These are phyloP conservation scores for Odocoileus hemionus DNA, from an alignment of 2,113 vertebrate genomes.

Conservation along the genomic window DNA sequence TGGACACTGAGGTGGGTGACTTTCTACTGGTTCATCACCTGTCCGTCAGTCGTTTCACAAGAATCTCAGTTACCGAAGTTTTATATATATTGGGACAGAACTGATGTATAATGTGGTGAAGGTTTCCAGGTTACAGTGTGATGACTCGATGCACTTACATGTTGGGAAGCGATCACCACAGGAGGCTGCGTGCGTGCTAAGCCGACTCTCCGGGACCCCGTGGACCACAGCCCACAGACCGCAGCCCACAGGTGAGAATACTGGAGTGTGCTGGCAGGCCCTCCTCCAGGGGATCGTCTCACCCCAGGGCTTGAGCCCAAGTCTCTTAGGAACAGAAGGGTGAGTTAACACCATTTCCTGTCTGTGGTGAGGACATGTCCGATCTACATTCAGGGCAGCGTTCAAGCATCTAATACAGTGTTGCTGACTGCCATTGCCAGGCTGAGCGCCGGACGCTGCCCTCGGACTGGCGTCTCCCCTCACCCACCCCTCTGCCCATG, in stretches of 20 bases:
- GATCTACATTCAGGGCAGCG: fast-evolving
- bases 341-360: fast-evolving
- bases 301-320: background rate
- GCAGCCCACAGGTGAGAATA: too few species aligned
- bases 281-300: background rate
- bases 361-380: too few species aligned
- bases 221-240: background rate
- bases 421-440: fast-evolving
- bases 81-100: too few species aligned
- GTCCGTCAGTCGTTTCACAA: background rate
- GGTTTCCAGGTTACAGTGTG: background rate
- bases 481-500: fast-evolving
- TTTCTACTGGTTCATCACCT: background rate
- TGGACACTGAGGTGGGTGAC: background rate
- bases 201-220: too few species aligned
- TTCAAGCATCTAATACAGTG: fast-evolving
- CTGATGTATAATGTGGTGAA: fast-evolving
- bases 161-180: fast-evolving
- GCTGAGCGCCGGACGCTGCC: background rate
- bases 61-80: background rate
- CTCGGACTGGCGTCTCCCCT: background rate
- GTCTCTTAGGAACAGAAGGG: fast-evolving
- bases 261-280: background rate
- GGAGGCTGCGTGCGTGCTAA: fast-evolving
- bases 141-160: too few species aligned